phyloP scores from a whole-genome alignment of 2,888 invertebrate genomes.

The Clanis bilineata region DNA sequence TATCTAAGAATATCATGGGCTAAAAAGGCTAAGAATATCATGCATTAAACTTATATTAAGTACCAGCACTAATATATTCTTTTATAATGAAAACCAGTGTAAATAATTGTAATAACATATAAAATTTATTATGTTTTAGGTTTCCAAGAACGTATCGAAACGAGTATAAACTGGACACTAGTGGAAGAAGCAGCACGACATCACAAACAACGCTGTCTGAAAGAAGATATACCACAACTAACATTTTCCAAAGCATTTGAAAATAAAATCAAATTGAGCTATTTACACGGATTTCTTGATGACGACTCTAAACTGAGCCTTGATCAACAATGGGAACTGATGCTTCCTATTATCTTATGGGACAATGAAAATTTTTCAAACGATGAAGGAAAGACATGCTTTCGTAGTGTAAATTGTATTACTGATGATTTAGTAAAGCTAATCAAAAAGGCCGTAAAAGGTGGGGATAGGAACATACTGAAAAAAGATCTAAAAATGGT shows the following conservation, averaged over 20 bases:
- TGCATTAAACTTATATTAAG: too few species aligned
- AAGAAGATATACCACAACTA: slow-evolving; percentile 36
- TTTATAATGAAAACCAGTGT: too few species aligned
- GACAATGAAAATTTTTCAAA: slow-evolving; percentile 62
- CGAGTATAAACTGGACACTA: slow-evolving; percentile 62
- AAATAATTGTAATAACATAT: too few species aligned
- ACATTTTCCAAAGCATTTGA: slow-evolving; percentile 57
- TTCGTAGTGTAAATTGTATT: slow-evolving; percentile 51
- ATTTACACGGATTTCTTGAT: slow-evolving; percentile 55
- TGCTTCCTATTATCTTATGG: slow-evolving; percentile 60
- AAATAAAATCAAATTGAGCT: slow-evolving; percentile 58
- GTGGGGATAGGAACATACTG: slow-evolving; percentile 46
- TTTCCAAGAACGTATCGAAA: slow-evolving; percentile 62
- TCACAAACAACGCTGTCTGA: slow-evolving; percentile 50
- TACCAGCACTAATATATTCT: too few species aligned
- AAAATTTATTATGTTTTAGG: too few species aligned
- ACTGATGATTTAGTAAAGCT: slow-evolving; percentile 56
- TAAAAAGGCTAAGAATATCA: too few species aligned
- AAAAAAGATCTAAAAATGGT: slow-evolving; percentile 49
- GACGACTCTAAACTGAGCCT: slow-evolving; percentile 50
- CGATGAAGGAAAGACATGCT: slow-evolving; percentile 63
- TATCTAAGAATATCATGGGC: too few species aligned
- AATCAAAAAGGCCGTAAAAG: slow-evolving; percentile 51
- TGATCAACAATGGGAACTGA: slow-evolving; percentile 60
- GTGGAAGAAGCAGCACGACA: slow-evolving; percentile 47